A percentile compares a stretch with the other conserved stretches of the same genome.
phyloP scores from a whole-genome alignment of 1,140 invertebrate species.

The Diplogasteroides magnus region DNA sequence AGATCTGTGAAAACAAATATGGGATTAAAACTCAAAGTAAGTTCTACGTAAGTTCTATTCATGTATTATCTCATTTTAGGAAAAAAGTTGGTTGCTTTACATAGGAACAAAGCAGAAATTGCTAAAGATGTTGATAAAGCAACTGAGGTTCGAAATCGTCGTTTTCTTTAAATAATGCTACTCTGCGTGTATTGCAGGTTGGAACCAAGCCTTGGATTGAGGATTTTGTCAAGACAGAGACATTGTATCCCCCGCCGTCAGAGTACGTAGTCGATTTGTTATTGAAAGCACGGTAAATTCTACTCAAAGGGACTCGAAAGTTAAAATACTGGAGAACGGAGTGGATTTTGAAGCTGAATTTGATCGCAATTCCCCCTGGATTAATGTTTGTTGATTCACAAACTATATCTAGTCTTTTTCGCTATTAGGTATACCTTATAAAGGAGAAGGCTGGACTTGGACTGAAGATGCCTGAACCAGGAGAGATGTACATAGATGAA shows the following conservation, averaged over 20 bases:
- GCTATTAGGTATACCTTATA: conserved; percentile 21
- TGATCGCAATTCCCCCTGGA: background rate
- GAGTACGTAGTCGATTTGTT: too few species aligned
- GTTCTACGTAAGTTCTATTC: too few species aligned
- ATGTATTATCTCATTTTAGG: too few species aligned
- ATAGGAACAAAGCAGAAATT: too few species aligned
- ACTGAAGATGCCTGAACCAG: conserved; percentile 17
- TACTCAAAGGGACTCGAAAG: background rate
- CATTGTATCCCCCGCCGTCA: conserved; percentile 18
- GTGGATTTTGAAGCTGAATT: background rate
- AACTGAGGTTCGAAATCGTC: too few species aligned
- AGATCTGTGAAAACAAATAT: background rate
- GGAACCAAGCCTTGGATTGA: conserved; percentile 24
- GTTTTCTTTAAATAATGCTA: background rate
- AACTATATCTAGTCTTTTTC: background rate
- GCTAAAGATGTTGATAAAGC: too few species aligned
- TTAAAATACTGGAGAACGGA: background rate
- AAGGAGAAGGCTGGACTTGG: conserved; percentile 16
- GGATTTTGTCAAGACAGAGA: conserved; percentile 5
- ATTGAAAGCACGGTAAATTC: too few species aligned
- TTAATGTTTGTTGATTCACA: conserved; percentile 10
- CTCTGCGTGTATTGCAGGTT: background rate
- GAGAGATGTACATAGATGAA: conserved; percentile 16
- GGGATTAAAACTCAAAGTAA: background rate
- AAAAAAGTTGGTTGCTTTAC: too few species aligned